Base-by-base conservation (phyloP, 2,797 vertebrate species). In the Enoplosus armatus region DNA sequence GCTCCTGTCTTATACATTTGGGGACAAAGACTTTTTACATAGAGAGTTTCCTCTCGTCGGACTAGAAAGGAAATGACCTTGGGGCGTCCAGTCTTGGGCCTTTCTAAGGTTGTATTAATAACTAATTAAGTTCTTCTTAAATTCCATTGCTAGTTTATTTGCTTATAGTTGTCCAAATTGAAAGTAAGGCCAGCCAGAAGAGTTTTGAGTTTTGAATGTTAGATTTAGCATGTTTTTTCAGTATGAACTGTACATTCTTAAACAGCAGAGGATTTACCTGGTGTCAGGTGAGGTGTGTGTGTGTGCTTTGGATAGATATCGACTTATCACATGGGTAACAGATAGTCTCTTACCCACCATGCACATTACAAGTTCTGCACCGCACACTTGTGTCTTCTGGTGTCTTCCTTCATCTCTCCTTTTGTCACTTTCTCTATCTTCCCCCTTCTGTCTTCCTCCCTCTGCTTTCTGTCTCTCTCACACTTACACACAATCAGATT, bases 401-500 rank as follows among this genome's bases (percentile, higher is more conserved):
- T 59, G 15, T 45, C 47, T 43, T 68, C 53, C 16, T 55, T n/a
- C 33, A 47, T 53, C 75, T 56, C 66, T 14, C 10, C 29, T 2
- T 63, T 45, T 61, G 35, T 66, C 60, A 1, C 50, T 20, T n/a
- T 15, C 48, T 72, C 18, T 51, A 51, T 39, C 55, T 37, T 8
- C 24, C 35, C 16, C 20, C 0, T 22, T 39, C 70, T 35, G 50
- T 77, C 76, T 47, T 39, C 43, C 62, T 76, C 70, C 64, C 53
- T 75, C 84, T 89, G 86, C 37, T 72, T 68, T 82, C 37, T 51
- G 75, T 85, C 76, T 75, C 48, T 56, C 56, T 63, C 84, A 80
- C 87, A 39, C 63, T 71, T 65, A 63, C 70, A 37, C 77, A 79
- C 72, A 84, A n/a, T 81, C 63, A 78, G 74, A 87, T 83, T 86